These are phyloP conservation scores for Prunella fulvescens DNA, from an alignment of 2,113 vertebrate species.

Conservation along the genomic window DNA sequence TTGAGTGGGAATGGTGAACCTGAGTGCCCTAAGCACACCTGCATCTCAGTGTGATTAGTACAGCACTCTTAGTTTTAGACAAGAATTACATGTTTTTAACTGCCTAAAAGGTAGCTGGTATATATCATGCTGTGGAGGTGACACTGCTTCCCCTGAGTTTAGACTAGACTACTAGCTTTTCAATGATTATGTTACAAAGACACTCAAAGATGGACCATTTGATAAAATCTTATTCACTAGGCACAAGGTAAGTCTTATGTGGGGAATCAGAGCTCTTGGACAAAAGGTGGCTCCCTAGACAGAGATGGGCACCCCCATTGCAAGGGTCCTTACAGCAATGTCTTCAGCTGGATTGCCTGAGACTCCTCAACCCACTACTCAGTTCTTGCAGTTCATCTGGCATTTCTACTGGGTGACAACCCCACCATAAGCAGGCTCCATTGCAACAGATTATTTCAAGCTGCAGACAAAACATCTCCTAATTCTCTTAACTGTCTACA, in stretches of 20 bases:
- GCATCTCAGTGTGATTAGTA: not conserved
- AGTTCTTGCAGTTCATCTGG: not conserved
- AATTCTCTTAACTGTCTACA: not conserved
- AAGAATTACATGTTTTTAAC: not conserved
- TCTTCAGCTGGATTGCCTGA: not conserved
- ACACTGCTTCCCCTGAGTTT: not conserved
- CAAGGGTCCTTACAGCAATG: not conserved
- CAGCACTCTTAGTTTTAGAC: not conserved
- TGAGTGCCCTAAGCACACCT: constrained; percentile 6
- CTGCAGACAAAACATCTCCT: not conserved
- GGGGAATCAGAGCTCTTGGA: not conserved
- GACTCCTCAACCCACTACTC: not conserved
- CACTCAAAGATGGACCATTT: not conserved
- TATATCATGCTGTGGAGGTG: not conserved
- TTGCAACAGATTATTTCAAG: not conserved
- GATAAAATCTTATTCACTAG: not conserved
- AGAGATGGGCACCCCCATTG: not conserved
- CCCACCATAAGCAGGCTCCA: not conserved
- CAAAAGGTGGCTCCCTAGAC: not conserved
- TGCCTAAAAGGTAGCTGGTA: not conserved
- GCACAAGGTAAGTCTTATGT: not conserved
- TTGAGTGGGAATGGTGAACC: not conserved
- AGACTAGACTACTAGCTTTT: not conserved
- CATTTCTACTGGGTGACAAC: not conserved
- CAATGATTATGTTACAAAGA: not conserved